Conservation (phyloP, 2,888 invertebrate genomes). For the Lutraria lutraria region DNA sequence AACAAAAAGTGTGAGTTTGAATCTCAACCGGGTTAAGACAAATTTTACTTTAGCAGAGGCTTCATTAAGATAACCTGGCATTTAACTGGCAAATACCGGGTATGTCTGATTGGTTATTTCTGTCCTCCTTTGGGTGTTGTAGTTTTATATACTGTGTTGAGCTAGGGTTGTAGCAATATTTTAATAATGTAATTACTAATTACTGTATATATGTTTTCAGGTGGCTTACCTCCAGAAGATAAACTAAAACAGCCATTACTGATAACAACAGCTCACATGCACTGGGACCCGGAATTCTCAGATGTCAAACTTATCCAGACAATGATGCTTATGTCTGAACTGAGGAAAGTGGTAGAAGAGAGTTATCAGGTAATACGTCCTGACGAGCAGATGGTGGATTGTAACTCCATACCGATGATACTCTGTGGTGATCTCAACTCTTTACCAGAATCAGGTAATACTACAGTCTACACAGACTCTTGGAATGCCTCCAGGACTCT, state of each 20-base stretch:
- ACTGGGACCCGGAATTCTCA: constrained; percentile 99
- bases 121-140: too few species aligned
- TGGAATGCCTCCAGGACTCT: too few species aligned
- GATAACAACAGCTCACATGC: constrained; percentile 99
- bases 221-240: constrained; percentile 91
- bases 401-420: constrained; percentile 94
- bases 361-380: constrained; percentile 69
- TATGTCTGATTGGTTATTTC: too few species aligned
- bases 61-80: too few species aligned
- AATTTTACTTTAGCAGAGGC: too few species aligned
- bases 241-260: constrained; percentile 89
- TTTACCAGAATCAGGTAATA: constrained; percentile 95
- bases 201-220: constrained; percentile 61
- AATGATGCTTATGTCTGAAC: constrained; percentile 98
- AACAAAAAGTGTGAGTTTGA: too few species aligned
- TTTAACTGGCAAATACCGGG: too few species aligned
- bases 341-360: constrained; percentile 90
- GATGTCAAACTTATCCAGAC: constrained; percentile 99
- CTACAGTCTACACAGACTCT: not conserved
- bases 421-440: constrained; percentile 99
- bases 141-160: too few species aligned
- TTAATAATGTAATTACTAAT: too few species aligned
- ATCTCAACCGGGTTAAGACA: too few species aligned
- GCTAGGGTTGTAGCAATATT: too few species aligned
- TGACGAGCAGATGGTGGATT: constrained; percentile 68